A percentile compares a stretch with the other conserved stretches of the same genome.
Conservation (phyloP, 2,113 vertebrate species). For the Saimiri boliviensis region DNA sequence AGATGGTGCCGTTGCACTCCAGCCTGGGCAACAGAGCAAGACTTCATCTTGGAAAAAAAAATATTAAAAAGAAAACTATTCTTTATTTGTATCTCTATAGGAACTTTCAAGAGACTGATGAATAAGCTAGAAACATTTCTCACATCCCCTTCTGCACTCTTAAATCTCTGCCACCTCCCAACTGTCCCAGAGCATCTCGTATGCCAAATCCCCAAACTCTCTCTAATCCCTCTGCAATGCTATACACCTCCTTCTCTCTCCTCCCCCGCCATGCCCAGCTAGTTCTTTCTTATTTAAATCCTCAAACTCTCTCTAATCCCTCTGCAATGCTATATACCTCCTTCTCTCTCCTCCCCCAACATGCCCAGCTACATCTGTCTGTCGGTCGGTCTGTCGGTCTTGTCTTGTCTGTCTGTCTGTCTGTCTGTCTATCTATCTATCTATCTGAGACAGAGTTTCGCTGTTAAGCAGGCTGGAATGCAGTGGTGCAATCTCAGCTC, state of each 20-base stretch:
- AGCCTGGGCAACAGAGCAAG: no score
- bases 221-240: not conserved
- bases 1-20: no score
- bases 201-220: not conserved
- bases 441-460: no score
- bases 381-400: no score
- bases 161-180: not conserved
- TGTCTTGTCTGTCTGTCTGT: no score
- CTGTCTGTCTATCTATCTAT: no score
- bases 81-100: not conserved
- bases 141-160: not conserved
- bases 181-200: not conserved
- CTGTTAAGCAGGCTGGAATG: no score
- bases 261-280: not conserved
- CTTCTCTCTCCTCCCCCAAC: not conserved
- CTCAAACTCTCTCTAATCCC: not conserved
- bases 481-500: no score
- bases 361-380: not conserved
- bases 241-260: not conserved
- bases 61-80: conserved; percentile 1
- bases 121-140: conserved; percentile 8
- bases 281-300: conserved; percentile 22
- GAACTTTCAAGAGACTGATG: conserved; percentile 22
- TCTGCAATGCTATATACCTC: not conserved
- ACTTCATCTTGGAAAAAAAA: not conserved